Evolutionary conservation across 2,888 invertebrate genomes (phyloP).

Genomic region (Rhagonycha fulva): DNA sequence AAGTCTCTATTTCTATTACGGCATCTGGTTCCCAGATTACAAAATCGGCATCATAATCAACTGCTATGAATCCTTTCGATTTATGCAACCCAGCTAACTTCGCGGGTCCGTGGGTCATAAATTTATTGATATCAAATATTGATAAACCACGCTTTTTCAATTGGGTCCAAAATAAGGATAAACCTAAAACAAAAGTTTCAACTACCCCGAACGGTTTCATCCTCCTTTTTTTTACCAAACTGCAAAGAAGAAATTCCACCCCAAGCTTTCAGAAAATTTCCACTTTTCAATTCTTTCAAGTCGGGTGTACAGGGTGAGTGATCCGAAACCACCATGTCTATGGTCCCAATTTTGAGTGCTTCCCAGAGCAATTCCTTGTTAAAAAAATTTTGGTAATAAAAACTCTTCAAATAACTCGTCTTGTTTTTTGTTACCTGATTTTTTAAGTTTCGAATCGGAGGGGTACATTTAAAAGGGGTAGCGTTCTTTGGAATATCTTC

Average conservation of each 20-base stretch:
- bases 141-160: conserved; percentile 60
- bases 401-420: neutral
- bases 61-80: conserved; percentile 64
- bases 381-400: neutral
- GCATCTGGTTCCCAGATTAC: conserved; percentile 72
- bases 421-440: conserved; percentile 61
- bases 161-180: conserved; percentile 72
- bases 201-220: neutral
- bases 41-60: conserved; percentile 72
- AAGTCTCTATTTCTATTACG: conserved; percentile 60
- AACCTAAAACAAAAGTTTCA: conserved; percentile 51
- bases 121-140: conserved; percentile 61
- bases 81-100: conserved; percentile 64
- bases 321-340: conserved; percentile 70
- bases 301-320: conserved; percentile 72
- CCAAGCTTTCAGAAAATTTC: conserved; percentile 72
- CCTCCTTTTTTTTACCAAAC: conserved; percentile 58
- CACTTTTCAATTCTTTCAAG: conserved; percentile 57
- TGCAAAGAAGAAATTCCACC: conserved; percentile 76
- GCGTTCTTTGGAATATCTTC: conserved; percentile 66
- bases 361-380: conserved; percentile 65
- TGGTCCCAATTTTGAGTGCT: conserved; percentile 59
- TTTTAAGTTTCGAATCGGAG: conserved; percentile 66
- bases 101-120: conserved; percentile 66
- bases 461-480: conserved; percentile 74